phyloP scores from a whole-genome alignment of 2,888 invertebrate species.

The Hypomecis atomaria region DNA sequence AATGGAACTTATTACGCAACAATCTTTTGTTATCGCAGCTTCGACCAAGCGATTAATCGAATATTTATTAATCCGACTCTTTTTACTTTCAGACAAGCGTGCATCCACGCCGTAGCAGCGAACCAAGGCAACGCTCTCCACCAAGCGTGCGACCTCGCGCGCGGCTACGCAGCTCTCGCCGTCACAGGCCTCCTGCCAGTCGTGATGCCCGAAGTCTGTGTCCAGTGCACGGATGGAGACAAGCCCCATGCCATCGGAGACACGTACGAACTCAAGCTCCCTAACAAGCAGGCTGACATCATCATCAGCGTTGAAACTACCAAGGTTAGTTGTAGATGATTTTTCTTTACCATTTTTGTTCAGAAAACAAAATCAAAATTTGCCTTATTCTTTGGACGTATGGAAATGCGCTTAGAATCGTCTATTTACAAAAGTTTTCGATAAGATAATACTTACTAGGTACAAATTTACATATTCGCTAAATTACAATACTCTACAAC shows the following conservation, averaged over 20 bases:
- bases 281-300: slow-evolving; percentile 91
- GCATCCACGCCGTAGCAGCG: slow-evolving; percentile 86
- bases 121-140: slow-evolving; percentile 69
- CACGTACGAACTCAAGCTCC: slow-evolving; percentile 86
- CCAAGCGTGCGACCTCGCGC: slow-evolving; percentile 87
- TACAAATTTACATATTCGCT: no score
- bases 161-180: slow-evolving; percentile 88
- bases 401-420: no score
- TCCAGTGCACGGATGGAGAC: slow-evolving; percentile 82
- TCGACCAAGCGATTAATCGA: no score
- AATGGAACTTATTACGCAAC: no score
- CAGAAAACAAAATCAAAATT: no score
- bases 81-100: slow-evolving; percentile 85
- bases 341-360: no score
- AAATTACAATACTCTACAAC: no score
- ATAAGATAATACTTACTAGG: no score
- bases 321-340: slow-evolving; percentile 49
- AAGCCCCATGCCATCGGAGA: slow-evolving; percentile 82
- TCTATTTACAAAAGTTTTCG: no score
- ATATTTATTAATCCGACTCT: neutral
- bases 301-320: slow-evolving; percentile 89
- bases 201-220: slow-evolving; percentile 86
- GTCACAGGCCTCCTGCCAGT: slow-evolving; percentile 84
- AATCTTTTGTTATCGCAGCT: no score
- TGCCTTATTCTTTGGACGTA: no score